Conservation (phyloP, 2,797 vertebrate genomes). For the Cirrhinus molitorella region DNA sequence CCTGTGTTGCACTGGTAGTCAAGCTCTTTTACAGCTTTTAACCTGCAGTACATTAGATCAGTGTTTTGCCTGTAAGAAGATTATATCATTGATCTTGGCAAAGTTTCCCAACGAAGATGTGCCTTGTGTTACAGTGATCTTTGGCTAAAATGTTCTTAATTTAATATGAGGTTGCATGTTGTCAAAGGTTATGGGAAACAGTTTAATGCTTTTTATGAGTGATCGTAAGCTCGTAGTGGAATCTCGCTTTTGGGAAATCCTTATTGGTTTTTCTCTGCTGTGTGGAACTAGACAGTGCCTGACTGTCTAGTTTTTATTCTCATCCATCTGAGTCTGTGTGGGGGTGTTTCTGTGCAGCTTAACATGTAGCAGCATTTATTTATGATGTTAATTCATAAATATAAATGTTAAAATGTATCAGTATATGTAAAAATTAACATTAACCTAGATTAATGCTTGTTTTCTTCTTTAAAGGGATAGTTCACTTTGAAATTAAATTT, state of each 20-base stretch:
- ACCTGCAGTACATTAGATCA: conserved; percentile 43
- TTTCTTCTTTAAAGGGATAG: too few relatives aligned
- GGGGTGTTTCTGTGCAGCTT: conserved; percentile 9
- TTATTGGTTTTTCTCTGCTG: conserved; percentile 14
- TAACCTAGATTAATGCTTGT: neutral
- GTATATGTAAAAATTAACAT: neutral
- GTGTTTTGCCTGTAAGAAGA: conserved; percentile 48
- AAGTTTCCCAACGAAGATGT: conserved; percentile 44
- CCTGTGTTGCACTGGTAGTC: conserved; percentile 19
- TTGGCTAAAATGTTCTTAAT: conserved; percentile 51
- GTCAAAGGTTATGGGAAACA: conserved; percentile 41
- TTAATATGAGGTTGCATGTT: conserved; percentile 42
- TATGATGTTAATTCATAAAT: neutral
- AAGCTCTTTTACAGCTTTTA: conserved; percentile 38
- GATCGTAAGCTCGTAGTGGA: conserved; percentile 27
- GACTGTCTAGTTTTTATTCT: conserved; percentile 6
- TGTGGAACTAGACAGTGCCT: conserved; percentile 18
- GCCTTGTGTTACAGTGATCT: conserved; percentile 47
- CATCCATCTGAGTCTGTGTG: neutral
- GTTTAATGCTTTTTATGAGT: conserved; percentile 31
- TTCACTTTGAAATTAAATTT: too few relatives aligned
- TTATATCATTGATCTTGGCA: conserved; percentile 44
- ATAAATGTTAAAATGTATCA: neutral
- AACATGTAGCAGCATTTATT: neutral
- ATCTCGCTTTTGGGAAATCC: conserved; percentile 43